phyloP scores from a whole-genome alignment of 2,113 vertebrate species.

The Pomatorhinus ruficollis region DNA sequence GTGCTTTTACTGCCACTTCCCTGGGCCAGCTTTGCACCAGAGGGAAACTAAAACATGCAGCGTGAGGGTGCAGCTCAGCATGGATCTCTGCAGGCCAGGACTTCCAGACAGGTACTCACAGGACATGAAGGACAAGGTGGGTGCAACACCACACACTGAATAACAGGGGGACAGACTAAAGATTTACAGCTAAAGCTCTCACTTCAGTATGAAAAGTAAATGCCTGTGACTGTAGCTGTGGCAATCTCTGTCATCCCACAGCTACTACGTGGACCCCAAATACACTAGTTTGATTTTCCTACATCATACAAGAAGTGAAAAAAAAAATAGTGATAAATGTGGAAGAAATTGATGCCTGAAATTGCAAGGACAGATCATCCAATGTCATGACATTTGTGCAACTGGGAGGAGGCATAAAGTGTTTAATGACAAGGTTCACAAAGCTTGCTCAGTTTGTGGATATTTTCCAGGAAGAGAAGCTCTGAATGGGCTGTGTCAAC shows the following conservation, averaged over 20 bases:
- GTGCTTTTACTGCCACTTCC: background rate
- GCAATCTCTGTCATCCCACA: background rate
- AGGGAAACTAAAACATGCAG: background rate
- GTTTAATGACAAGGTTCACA: background rate
- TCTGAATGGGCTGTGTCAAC: background rate
- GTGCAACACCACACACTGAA: background rate
- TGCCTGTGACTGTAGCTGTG: background rate
- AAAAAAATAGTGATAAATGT: background rate
- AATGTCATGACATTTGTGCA: background rate
- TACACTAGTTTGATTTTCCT: background rate
- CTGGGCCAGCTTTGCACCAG: background rate
- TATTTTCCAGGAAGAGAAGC: conserved; percentile 14
- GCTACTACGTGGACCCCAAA: background rate
- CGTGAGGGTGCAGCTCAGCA: background rate
- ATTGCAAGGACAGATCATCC: background rate
- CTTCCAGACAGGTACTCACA: background rate
- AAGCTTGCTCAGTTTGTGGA: background rate
- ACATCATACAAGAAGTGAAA: background rate
- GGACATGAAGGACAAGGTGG: background rate
- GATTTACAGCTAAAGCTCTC: background rate
- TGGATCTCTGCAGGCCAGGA: background rate
- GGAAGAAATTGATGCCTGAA: background rate
- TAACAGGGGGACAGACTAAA: background rate
- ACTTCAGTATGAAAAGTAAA: background rate
- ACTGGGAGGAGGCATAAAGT: background rate